Evolutionary conservation across 2,888 invertebrate genomes (phyloP).

Genomic region (Agrenia bidenticulata): DNA sequence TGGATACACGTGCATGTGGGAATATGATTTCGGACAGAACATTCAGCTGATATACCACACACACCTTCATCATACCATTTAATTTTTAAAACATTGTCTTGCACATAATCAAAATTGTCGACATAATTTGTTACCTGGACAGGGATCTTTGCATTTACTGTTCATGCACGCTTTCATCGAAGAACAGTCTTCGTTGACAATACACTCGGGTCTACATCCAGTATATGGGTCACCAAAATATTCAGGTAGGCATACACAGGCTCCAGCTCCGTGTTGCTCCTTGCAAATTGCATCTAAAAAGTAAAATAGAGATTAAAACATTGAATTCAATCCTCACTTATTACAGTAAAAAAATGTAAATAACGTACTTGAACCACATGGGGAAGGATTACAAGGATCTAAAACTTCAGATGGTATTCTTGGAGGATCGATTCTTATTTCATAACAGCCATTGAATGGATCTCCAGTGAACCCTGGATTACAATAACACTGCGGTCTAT

Average conservation of each 20-base stretch:
- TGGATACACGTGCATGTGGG: conserved; percentile 66
- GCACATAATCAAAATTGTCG: too few species aligned
- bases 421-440: conserved; percentile 8
- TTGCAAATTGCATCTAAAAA: conserved; percentile 52
- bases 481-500: conserved; percentile 59
- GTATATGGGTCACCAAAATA: conserved; percentile 76
- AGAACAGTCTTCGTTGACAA: conserved; percentile 81
- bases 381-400: conserved; percentile 80
- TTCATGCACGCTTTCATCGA: conserved; percentile 60
- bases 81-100: too few species aligned
- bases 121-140: conserved; percentile 48
- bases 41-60: conserved; percentile 55
- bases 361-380: conserved; percentile 67
- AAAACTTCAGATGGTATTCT: conserved; percentile 16
- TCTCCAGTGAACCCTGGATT: conserved; percentile 77
- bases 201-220: conserved; percentile 81
- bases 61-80: too few species aligned
- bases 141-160: conserved; percentile 61
- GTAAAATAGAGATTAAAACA: too few species aligned
- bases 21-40: conserved; percentile 67
- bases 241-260: conserved; percentile 70
- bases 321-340: too few species aligned
- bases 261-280: conserved; percentile 58
- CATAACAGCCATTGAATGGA: conserved; percentile 73
- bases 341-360: not conserved